These are phyloP conservation scores for Scaptodrosophila latifasciaeformis DNA, from an alignment of 2,888 invertebrate species.

Conservation along the genomic window DNA sequence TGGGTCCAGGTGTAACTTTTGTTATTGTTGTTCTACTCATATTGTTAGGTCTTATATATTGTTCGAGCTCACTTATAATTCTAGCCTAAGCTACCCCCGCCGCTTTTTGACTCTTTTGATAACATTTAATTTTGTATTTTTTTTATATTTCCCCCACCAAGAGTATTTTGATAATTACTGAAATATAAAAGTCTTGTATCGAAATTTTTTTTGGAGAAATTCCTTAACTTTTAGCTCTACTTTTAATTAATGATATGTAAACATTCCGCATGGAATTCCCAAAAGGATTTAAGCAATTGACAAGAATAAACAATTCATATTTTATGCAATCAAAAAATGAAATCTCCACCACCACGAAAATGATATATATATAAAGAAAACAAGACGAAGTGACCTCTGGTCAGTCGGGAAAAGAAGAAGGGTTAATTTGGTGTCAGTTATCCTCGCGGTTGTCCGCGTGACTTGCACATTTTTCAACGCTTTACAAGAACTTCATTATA, in stretches of 20 bases:
- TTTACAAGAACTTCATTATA: slow-evolving; percentile 28
- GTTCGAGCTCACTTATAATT: too few species aligned
- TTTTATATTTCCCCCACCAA: slow-evolving; percentile 7
- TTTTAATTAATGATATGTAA: slow-evolving; percentile 54
- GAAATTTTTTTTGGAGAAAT: background rate
- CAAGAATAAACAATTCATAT: slow-evolving; percentile 55
- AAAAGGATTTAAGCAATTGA: slow-evolving; percentile 36
- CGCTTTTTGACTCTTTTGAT: too few species aligned
- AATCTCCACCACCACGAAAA: too few species aligned
- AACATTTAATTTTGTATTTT: slow-evolving; percentile 46
- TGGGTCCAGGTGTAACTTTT: slow-evolving; percentile 64
- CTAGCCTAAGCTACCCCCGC: too few species aligned
- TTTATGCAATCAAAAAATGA: slow-evolving; percentile 26
- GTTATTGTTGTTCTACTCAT: slow-evolving; percentile 15
- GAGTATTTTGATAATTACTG: slow-evolving; percentile 24
- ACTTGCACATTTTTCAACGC: slow-evolving; percentile 37
- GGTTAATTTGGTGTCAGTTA: slow-evolving; percentile 46
- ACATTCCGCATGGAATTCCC: slow-evolving; percentile 48
- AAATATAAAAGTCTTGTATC: background rate
- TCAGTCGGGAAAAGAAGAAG: slow-evolving; percentile 39
- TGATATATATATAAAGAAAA: too few species aligned
- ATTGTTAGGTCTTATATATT: slow-evolving; percentile 23
- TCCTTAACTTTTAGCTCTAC: slow-evolving; percentile 2
- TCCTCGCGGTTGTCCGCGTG: slow-evolving; percentile 54
- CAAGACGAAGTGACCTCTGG: slow-evolving; percentile 48